Conservation (phyloP, 2,113 vertebrate species). For the Daphoenositta chrysoptera region DNA sequence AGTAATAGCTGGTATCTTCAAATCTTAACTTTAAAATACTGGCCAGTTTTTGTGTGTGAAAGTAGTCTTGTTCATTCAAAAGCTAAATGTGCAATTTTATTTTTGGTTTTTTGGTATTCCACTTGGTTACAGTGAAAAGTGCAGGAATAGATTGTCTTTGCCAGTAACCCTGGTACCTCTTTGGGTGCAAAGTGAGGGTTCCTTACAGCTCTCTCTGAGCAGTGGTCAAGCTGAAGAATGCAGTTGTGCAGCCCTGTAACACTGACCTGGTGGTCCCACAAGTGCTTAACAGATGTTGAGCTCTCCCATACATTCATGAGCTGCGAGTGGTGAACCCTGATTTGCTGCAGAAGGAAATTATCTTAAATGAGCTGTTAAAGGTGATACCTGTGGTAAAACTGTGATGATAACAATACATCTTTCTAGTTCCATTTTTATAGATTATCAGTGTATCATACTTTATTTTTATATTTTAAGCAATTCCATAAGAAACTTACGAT, state of each 20-base stretch:
- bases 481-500: not conserved
- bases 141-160: not conserved
- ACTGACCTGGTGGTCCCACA: not conserved
- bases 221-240: not conserved
- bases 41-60: not conserved
- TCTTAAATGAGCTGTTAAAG: not conserved
- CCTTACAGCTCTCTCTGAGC: not conserved
- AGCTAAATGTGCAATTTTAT: not conserved
- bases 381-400: not conserved
- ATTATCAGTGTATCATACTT: not conserved
- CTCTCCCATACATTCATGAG: accelerated
- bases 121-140: not conserved
- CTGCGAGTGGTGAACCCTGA: not conserved
- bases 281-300: not conserved
- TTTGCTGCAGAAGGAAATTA: not conserved
- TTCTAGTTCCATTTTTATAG: not conserved
- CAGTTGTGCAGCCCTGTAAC: not conserved
- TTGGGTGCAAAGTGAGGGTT: not conserved
- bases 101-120: not conserved
- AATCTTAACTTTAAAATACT: not conserved
- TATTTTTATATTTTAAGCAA: not conserved
- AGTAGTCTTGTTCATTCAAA: not conserved
- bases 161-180: not conserved
- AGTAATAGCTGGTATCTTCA: not conserved
- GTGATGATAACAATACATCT: not conserved